Evolutionary conservation across 2,113 vertebrate genomes (phyloP).

Genomic region (Poeciliopsis turrubarensis): DNA sequence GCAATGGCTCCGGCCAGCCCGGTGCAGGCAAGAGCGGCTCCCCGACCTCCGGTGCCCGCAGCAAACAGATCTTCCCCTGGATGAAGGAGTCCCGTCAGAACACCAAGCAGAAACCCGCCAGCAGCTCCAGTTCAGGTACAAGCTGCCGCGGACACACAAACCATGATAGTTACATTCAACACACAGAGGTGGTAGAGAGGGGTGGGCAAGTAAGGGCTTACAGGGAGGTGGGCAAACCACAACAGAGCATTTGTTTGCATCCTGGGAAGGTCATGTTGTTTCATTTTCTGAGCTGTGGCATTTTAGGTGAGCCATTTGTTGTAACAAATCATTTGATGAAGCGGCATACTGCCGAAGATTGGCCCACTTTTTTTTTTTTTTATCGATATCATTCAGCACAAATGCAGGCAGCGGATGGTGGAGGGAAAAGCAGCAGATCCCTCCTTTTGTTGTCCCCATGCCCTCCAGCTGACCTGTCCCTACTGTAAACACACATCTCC

Average conservation of each 20-base stretch:
- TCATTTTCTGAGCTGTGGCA: slow-evolving; percentile 2
- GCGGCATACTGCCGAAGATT: not conserved
- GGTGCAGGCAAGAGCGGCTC: slow-evolving; percentile 85
- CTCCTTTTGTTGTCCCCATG: slow-evolving; percentile 53
- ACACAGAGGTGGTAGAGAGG: not conserved
- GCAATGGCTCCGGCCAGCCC: slow-evolving; percentile 86
- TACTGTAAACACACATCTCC: slow-evolving; percentile 73
- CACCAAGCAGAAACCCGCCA: slow-evolving; percentile 95
- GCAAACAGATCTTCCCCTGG: slow-evolving; percentile 98
- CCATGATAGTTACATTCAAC: not conserved
- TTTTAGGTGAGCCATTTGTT: slow-evolving; percentile 6
- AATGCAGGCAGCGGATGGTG: not conserved
- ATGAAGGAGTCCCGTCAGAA: slow-evolving; percentile 99
- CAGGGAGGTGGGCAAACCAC: slow-evolving; percentile 3
- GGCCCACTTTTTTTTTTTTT: not conserved
- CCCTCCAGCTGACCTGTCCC: slow-evolving; percentile 63
- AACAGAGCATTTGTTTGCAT: slow-evolving; percentile 2
- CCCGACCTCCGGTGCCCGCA: slow-evolving; percentile 83
- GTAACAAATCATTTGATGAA: not conserved
- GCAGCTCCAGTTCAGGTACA: slow-evolving; percentile 96
- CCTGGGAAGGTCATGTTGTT: slow-evolving; percentile 10
- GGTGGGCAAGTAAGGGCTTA: slow-evolving; percentile 14
- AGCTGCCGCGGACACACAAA: slow-evolving; percentile 14
- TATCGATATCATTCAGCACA: not conserved
- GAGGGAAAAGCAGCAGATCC: not conserved